Conservation (phyloP, 2,113 vertebrate species). For the Sitta europaea region DNA sequence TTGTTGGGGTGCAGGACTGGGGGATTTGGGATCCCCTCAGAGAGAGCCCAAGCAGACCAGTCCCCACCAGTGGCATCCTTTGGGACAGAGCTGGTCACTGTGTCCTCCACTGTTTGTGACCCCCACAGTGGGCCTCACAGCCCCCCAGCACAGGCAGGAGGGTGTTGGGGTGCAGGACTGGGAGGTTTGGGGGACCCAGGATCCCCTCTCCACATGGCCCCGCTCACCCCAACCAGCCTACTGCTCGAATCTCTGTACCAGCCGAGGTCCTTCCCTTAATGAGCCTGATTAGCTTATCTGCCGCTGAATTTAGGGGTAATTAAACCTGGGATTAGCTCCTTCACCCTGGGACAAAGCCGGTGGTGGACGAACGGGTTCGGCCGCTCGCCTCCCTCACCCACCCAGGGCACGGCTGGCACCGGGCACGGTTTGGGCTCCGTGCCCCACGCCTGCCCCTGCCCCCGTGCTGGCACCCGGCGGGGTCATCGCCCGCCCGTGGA, state of each 20-base stretch:
- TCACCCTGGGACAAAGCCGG: not conserved
- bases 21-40: not conserved
- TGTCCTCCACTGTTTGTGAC: not conserved
- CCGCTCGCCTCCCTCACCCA: not conserved
- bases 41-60: not conserved
- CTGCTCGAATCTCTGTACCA: not conserved
- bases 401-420: not conserved
- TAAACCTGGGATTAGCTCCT: conserved; percentile 50
- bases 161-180: not conserved
- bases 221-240: not conserved
- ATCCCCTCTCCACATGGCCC: not conserved
- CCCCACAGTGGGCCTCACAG: not conserved
- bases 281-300: conserved; percentile 33
- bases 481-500: not conserved
- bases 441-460: not conserved
- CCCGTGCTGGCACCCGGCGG: not conserved
- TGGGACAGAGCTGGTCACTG: fast-evolving
- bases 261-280: not conserved
- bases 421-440: not conserved
- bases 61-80: not conserved
- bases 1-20: not conserved
- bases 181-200: not conserved
- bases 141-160: not conserved
- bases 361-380: not conserved
- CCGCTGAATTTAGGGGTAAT: conserved; percentile 37